Evolutionary conservation across 2,113 vertebrate genomes (phyloP).

Genomic region (Oophaga pumilio): DNA sequence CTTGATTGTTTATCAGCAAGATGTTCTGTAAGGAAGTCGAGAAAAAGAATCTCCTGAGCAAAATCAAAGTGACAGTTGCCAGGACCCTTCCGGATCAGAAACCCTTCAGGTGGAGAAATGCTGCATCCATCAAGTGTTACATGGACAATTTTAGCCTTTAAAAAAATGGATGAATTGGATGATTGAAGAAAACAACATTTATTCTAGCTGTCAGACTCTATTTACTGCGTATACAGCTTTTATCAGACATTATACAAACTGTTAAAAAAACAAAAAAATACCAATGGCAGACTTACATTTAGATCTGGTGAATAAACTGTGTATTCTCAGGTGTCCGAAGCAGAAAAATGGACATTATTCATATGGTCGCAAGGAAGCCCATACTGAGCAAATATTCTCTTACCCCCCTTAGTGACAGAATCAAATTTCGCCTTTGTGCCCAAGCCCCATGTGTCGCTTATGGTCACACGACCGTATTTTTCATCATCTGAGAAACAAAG

Average conservation of each 20-base stretch:
- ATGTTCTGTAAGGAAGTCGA: constrained; percentile 78
- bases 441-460: too few relatives aligned
- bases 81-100: constrained; percentile 91
- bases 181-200: background rate
- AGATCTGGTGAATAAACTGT: background rate
- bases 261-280: background rate
- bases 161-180: background rate
- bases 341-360: background rate
- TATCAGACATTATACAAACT: background rate
- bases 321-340: background rate
- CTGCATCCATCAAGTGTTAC: constrained; percentile 80
- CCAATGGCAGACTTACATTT: background rate
- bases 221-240: background rate
- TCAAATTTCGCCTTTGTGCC: too few relatives aligned
- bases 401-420: too few relatives aligned
- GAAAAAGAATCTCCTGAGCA: constrained; percentile 93
- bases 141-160: constrained; percentile 84
- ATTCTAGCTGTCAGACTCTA: background rate
- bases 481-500: too few relatives aligned
- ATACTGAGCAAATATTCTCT: background rate
- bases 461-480: too few relatives aligned
- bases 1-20: constrained; percentile 43
- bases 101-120: constrained; percentile 85
- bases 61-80: constrained; percentile 98
- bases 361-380: background rate